Conservation (phyloP, 92 coral and sea anemone species). For the Pocillopora meandrina region DNA sequence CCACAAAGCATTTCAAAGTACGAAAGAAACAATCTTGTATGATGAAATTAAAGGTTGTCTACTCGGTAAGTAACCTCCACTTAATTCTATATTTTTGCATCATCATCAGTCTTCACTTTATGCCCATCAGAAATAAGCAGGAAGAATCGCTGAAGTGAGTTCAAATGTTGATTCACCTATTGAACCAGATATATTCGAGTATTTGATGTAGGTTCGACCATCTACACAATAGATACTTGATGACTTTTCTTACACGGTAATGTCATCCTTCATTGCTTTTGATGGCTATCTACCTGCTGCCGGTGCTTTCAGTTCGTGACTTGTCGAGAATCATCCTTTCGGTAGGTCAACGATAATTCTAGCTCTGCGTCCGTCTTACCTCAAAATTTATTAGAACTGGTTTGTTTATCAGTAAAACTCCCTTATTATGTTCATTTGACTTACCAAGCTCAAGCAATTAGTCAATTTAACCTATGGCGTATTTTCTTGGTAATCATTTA, state of each 20-base stretch:
- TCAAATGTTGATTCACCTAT: neutral
- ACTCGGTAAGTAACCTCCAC: too few species aligned
- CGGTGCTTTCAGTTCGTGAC: neutral
- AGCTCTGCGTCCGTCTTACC: neutral
- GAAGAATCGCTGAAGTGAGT: neutral
- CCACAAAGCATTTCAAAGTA: too few species aligned
- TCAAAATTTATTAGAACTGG: neutral
- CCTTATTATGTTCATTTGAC: neutral
- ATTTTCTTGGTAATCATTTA: neutral
- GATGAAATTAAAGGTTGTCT: too few species aligned
- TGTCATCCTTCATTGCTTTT: conserved; percentile 5
- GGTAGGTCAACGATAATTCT: neutral
- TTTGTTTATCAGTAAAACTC: neutral
- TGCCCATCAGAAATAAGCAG: too few species aligned
- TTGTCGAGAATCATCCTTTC: neutral
- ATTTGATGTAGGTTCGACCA: neutral
- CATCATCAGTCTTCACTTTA: too few species aligned
- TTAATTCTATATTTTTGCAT: too few species aligned
- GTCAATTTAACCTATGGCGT: neutral
- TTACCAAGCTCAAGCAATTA: neutral
- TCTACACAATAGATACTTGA: neutral
- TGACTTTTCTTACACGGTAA: neutral
- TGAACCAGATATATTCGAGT: neutral
- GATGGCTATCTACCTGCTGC: neutral
- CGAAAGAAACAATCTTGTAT: too few species aligned